phyloP scores from a whole-genome alignment of 37 sponge, comb jelly and placozoan genomes.

The Cliona cf. orientalis region DNA sequence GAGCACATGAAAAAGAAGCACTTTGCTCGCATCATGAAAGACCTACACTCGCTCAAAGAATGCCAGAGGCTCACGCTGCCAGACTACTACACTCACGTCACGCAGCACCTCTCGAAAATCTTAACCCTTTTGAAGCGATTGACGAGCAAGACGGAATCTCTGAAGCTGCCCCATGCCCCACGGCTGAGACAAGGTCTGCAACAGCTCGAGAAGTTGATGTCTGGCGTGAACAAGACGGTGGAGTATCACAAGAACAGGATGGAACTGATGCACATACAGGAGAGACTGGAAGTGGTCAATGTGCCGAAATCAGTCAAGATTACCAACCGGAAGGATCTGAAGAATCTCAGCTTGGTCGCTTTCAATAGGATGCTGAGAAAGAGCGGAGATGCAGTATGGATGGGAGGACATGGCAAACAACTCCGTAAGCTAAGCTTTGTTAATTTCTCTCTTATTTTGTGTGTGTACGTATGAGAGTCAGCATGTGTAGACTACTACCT shows the following conservation, averaged over 20 bases:
- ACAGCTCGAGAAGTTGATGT: constrained; percentile 37
- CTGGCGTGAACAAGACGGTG: constrained; percentile 52
- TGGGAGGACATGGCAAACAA: constrained; percentile 64
- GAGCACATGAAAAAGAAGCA: constrained; percentile 74
- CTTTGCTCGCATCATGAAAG: constrained; percentile 55
- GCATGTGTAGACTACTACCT: no score
- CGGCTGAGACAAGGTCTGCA: constrained; percentile 15
- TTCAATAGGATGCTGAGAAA: constrained; percentile 53
- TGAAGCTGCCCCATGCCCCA: constrained; percentile 33
- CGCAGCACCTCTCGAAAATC: constrained; percentile 67
- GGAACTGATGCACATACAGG: constrained; percentile 61
- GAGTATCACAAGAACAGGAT: constrained; percentile 54
- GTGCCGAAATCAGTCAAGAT: constrained; percentile 36
- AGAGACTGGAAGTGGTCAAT: constrained; percentile 56
- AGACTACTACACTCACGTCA: constrained; percentile 62
- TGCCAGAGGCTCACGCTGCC: constrained; percentile 71
- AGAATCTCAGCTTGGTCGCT: constrained; percentile 54
- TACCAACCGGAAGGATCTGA: constrained; percentile 45
- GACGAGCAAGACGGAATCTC: constrained; percentile 66
- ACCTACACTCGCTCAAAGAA: constrained; percentile 50
- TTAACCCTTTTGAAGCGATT: constrained; percentile 50
- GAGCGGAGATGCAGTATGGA: constrained; percentile 64
- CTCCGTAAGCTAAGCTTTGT: constrained; percentile 29
- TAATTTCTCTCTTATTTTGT: neutral
- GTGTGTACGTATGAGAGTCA: constrained; percentile 1